Conservation (phyloP, 2,888 invertebrate species). For the Metalampra italica region DNA sequence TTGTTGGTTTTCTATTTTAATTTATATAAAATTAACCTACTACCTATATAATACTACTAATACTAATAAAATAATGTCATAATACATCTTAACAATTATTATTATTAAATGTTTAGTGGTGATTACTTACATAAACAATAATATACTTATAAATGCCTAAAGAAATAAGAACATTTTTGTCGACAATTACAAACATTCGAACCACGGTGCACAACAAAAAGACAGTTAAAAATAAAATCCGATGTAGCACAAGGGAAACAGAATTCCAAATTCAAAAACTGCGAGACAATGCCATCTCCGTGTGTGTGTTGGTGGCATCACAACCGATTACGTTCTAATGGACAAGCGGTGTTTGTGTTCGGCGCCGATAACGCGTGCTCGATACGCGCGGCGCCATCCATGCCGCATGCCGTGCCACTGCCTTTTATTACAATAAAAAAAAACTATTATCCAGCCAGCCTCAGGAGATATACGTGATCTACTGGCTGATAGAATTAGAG, state of each 20-base stretch:
- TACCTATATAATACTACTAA: too few species aligned
- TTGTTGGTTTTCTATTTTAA: too few species aligned
- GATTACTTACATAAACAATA: too few species aligned
- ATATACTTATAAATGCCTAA: too few species aligned
- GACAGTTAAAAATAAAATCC: not conserved
- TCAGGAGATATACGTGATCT: slow-evolving; percentile 43
- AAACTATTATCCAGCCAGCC: not conserved
- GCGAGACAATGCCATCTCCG: slow-evolving; percentile 59
- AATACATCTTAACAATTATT: too few species aligned
- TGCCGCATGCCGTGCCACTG: slow-evolving; percentile 68
- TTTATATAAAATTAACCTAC: too few species aligned
- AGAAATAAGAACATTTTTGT: too few species aligned
- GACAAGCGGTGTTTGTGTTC: slow-evolving; percentile 77
- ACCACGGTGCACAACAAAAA: too few species aligned
- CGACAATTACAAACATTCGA: too few species aligned
- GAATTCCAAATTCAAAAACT: slow-evolving; percentile 51
- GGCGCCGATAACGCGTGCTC: slow-evolving; percentile 61
- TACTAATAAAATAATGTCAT: too few species aligned
- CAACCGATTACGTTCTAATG: slow-evolving; percentile 78
- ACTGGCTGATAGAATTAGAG: slow-evolving; percentile 24
- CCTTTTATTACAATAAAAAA: slow-evolving; percentile 52
- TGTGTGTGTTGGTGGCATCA: slow-evolving; percentile 73
- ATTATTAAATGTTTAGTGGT: too few species aligned
- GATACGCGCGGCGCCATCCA: slow-evolving; percentile 77
- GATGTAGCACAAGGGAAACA: slow-evolving; percentile 21